phyloP scores from a whole-genome alignment of 1,140 invertebrate species.

The Steinernema khuongi region DNA sequence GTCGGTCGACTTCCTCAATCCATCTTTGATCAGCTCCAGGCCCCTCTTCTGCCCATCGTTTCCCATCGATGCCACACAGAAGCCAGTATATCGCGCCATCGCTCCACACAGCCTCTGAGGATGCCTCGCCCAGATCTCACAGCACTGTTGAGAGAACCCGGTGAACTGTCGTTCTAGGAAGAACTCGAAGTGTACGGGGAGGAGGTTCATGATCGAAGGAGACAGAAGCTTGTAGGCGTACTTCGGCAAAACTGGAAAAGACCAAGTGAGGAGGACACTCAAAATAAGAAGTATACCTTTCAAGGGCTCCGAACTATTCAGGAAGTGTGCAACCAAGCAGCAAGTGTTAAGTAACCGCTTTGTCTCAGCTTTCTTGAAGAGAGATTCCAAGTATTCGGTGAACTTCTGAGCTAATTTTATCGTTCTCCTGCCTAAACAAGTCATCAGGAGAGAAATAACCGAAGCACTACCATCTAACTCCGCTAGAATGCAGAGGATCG shows the following conservation, averaged over 20 bases:
- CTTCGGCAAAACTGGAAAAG: not conserved
- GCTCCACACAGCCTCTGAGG: not conserved
- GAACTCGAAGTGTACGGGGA: not conserved
- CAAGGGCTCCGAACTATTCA: not conserved
- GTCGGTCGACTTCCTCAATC: not conserved
- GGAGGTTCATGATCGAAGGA: too few relatives aligned
- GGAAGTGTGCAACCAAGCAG: not conserved
- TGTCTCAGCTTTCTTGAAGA: not conserved
- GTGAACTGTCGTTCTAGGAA: not conserved
- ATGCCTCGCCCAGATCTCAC: not conserved
- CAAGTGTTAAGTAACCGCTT: not conserved
- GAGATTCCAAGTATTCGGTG: not conserved
- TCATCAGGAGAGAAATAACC: not conserved
- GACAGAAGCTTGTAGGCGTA: not conserved
- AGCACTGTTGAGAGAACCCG: not conserved
- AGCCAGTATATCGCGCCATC: not conserved
- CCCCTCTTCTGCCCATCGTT: not conserved
- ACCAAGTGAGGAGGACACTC: not conserved
- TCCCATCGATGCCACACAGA: not conserved
- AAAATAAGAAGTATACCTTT: not conserved
- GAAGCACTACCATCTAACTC: not conserved
- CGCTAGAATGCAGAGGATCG: not conserved
- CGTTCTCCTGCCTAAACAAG: not conserved
- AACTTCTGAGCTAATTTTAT: not conserved
- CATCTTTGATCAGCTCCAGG: not conserved